Conservation (phyloP, 2,888 invertebrate genomes). For the Platycheirus albimanus region DNA sequence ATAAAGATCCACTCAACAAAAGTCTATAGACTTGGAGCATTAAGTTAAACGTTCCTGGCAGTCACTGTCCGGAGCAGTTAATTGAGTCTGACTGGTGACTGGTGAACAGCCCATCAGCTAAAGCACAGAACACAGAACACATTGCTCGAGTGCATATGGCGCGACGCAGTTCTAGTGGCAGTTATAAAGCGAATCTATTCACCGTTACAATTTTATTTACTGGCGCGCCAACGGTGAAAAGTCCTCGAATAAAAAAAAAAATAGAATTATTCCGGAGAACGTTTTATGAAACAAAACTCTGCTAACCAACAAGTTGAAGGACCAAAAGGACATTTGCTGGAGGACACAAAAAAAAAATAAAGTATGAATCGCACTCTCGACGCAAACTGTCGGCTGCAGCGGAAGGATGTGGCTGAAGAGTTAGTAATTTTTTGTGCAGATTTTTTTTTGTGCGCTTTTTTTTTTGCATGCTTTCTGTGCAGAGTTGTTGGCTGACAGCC, state of each 20-base stretch:
- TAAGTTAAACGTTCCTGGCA: conserved; percentile 64
- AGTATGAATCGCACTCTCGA: conserved; percentile 26
- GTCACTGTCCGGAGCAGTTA: conserved; percentile 52
- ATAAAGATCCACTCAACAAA: conserved; percentile 46
- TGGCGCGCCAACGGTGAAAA: conserved; percentile 40
- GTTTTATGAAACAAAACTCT: conserved; percentile 61
- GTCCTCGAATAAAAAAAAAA: conserved; percentile 36
- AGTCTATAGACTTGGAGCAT: conserved; percentile 43
- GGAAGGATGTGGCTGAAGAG: conserved; percentile 65
- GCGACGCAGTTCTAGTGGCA: conserved; percentile 27
- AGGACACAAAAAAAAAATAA: conserved; percentile 15
- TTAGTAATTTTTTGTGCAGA: conserved; percentile 32
- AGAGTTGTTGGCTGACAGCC: conserved; percentile 58
- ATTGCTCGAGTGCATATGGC: conserved; percentile 40
- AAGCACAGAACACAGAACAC: background rate
- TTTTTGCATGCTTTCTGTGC: conserved; percentile 29
- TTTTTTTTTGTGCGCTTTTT: conserved; percentile 9
- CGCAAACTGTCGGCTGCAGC: conserved; percentile 43
- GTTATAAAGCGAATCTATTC: conserved; percentile 31
- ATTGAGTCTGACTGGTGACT: conserved; percentile 65
- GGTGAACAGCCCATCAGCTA: background rate
- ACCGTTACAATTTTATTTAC: conserved; percentile 57
- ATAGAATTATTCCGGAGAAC: background rate
- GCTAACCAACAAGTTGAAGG: conserved; percentile 65
- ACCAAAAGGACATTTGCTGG: conserved; percentile 33